phyloP scores from a whole-genome alignment of 2,797 vertebrate genomes.

The Channallabes apus region DNA sequence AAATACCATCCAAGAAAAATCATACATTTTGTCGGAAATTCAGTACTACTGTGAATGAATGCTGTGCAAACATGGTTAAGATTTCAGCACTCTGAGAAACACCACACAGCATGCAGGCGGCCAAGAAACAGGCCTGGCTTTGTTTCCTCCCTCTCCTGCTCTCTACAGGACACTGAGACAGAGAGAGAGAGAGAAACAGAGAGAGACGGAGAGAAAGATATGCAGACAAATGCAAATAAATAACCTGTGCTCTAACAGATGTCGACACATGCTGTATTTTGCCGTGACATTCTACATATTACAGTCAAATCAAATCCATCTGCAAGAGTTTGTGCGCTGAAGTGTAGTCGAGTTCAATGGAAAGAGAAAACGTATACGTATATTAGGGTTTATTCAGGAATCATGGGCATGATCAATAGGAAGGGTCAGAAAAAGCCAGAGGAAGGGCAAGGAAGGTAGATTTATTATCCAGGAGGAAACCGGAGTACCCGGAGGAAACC shows the following conservation, averaged over 20 bases:
- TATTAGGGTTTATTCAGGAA: constrained; percentile 2
- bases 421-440: constrained; percentile 2
- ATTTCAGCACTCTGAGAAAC: constrained; percentile 50
- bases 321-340: neutral
- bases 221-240: constrained; percentile 20
- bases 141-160: constrained; percentile 42
- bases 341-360: neutral
- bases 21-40: constrained; percentile 37
- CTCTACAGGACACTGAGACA: constrained; percentile 3
- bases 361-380: neutral
- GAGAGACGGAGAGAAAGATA: constrained; percentile 1
- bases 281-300: neutral
- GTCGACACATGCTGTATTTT: constrained; percentile 16
- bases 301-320: constrained; percentile 1
- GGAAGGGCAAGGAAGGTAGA: neutral
- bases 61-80: constrained; percentile 45
- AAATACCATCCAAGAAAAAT: constrained; percentile 28
- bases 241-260: constrained; percentile 11
- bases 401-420: neutral
- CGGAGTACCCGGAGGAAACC: too few species aligned
- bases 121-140: constrained; percentile 50
- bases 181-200: neutral
- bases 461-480: neutral
- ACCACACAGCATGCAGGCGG: constrained; percentile 32
- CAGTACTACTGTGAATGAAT: constrained; percentile 36